Base-by-base conservation (phyloP, 2,113 vertebrate genomes). In the Gnathonemus longibarbis region DNA sequence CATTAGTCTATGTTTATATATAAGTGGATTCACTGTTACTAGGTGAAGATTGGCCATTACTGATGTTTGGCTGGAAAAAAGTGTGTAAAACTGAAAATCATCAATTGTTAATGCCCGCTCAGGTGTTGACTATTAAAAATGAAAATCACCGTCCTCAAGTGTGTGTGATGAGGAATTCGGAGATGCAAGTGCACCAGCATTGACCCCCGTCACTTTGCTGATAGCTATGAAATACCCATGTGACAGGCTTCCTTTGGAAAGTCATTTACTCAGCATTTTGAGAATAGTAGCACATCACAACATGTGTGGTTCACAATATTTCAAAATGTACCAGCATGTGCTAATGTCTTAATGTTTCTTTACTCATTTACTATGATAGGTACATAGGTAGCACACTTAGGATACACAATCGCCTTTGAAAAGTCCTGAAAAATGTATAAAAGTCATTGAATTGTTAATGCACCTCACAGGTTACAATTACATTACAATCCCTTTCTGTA, bases 291-390 rank as follows among this genome's bases (percentile, higher is more conserved):
- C 89, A 91, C 92, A 92, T 77, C 88, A 91, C 89, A 93, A 88
- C 90, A 91, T 42, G 49, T 91, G 77, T 88, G 85, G 49, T 93
- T 93, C 8, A 91, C 90, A 89, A 49, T 89, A 91, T 90, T 95
- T 96, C 94, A 95, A 95, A 94, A 95, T 95, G 93, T 50, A 93
- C 90, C 94, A 95, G 94, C 92, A 90, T 94, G 91, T 91, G 90
- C 85, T 92, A 92, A 92, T 93, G 92, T 88, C 86, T 91, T 80
- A 21, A 92, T 56, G 52, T 93, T 87, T 53, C 89, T 91, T 90
- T 53, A 91, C 80, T 89, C 92, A 87, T 92, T 90, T 45, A 35
- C n/a, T 89, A 35, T 19, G 1, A 27, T 90, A 35, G 17, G 9
- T 62, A 35, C 27, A 87, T 58, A n/a, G 85, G 31, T 62, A 42